Percentiles rank a stretch among this genome's conserved stretches.
phyloP scores from a whole-genome alignment of 2,888 invertebrate species.

The Eupithecia pulchellata region DNA sequence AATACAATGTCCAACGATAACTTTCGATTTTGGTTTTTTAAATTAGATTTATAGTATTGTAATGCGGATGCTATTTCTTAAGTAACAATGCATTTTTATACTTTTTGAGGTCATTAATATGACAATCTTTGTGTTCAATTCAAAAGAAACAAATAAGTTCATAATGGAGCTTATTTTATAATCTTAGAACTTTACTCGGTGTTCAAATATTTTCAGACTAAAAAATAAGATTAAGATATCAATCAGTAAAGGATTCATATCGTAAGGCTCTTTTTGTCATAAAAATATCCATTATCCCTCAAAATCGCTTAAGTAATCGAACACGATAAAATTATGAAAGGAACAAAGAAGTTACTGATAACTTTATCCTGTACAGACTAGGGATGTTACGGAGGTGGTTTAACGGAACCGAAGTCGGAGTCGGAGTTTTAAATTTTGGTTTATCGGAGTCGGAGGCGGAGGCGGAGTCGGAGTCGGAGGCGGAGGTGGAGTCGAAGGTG shows the following conservation, averaged over 20 bases:
- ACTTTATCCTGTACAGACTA: conserved; percentile 16
- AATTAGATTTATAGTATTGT: conserved; percentile 59
- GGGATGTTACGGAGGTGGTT: too few relatives aligned
- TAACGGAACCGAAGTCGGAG: too few relatives aligned
- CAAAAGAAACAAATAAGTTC: conserved; percentile 9
- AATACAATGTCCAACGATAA: neutral
- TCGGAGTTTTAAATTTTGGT: too few relatives aligned
- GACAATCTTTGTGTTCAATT: conserved; percentile 22
- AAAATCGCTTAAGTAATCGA: conserved; percentile 26
- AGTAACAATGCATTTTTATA: conserved; percentile 45
- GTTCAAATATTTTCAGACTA: neutral
- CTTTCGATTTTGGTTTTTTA: conserved; percentile 33
- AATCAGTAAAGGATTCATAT: neutral
- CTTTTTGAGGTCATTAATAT: conserved; percentile 29
- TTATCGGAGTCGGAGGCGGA: too few relatives aligned
- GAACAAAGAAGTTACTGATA: conserved; percentile 34
- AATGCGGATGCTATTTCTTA: conserved; percentile 61
- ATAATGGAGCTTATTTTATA: conserved; percentile 6
- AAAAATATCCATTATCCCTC: neutral
- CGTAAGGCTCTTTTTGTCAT: neutral
- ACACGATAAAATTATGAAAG: conserved; percentile 36
- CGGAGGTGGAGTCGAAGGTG: too few relatives aligned
- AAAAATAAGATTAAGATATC: neutral
- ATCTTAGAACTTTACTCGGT: neutral
- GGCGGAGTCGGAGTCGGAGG: too few relatives aligned